These are phyloP conservation scores for Butastur rufipennis DNA, from an alignment of 2,113 vertebrate genomes.

Conservation along the genomic window DNA sequence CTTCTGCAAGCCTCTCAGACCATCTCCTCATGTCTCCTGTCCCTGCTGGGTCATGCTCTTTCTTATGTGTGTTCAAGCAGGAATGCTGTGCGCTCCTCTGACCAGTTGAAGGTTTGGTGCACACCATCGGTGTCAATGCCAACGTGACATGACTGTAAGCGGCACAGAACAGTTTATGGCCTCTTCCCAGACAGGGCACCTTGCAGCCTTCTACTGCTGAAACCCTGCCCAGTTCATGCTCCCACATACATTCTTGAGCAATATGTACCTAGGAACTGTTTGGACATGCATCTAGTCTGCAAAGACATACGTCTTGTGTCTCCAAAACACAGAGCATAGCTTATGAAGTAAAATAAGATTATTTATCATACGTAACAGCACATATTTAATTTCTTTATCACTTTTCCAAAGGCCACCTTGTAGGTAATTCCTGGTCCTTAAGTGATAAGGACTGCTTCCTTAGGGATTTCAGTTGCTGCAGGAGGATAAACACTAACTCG, in stretches of 20 bases:
- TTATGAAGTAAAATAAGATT: background rate
- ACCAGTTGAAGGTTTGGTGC: background rate
- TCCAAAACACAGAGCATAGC: background rate
- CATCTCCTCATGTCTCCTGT: background rate
- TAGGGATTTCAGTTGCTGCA: background rate
- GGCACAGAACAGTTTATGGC: background rate
- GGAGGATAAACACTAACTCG: background rate
- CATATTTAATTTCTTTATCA: background rate
- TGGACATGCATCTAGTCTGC: background rate
- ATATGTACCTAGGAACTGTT: background rate
- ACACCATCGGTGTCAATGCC: accelerated
- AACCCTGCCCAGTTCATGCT: background rate
- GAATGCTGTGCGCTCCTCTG: background rate
- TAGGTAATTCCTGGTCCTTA: background rate
- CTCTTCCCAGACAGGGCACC: background rate
- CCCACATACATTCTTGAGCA: background rate
- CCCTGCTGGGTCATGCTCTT: background rate
- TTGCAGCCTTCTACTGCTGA: background rate
- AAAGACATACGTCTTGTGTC: background rate
- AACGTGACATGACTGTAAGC: accelerated
- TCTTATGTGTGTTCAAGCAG: background rate
- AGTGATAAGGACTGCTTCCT: background rate
- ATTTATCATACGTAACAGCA: background rate
- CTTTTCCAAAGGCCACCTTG: background rate
- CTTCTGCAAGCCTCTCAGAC: background rate